Percentiles rank a stretch among this genome's conserved stretches.
phyloP scores from a whole-genome alignment of 2,888 invertebrate species.

The Eilema depressum region DNA sequence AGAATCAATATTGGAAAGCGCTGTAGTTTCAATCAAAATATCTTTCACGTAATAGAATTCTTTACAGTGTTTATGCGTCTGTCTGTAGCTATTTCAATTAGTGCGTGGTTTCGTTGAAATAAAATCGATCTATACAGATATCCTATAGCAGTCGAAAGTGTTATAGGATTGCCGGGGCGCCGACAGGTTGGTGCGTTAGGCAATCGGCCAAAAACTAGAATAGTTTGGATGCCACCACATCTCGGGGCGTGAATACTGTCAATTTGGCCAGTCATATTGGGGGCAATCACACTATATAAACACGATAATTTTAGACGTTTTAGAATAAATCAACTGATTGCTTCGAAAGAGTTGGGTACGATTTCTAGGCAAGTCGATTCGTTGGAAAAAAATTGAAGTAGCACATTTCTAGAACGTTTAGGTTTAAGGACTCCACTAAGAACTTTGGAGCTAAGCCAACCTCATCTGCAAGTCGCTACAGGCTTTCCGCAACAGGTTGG shows the following conservation, averaged over 20 bases:
- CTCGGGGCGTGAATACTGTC: constrained; percentile 66
- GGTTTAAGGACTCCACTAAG: too few species aligned
- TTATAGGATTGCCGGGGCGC: constrained; percentile 50
- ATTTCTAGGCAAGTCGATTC: constrained; percentile 9
- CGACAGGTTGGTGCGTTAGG: constrained; percentile 63
- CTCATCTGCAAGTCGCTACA: too few species aligned
- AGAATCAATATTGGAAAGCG: not conserved
- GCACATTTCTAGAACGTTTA: too few species aligned
- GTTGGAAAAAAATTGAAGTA: not conserved
- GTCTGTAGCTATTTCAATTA: constrained; percentile 16
- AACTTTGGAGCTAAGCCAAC: too few species aligned
- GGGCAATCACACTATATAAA: constrained; percentile 61
- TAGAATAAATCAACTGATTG: constrained; percentile 40
- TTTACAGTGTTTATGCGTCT: not conserved
- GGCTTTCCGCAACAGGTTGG: too few species aligned
- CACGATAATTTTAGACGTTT: constrained; percentile 44
- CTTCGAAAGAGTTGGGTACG: constrained; percentile 24
- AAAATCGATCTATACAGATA: constrained; percentile 35
- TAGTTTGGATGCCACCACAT: constrained; percentile 72
- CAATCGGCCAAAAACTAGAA: constrained; percentile 78
- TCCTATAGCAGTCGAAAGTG: constrained; percentile 33
- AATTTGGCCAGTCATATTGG: constrained; percentile 66
- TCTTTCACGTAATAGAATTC: not conserved
- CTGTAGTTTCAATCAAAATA: not conserved
- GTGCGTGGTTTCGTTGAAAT: constrained; percentile 28